Evolutionary conservation across 2,113 vertebrate species (phyloP), one percentile per base, ranked within the genome.

Genomic region (Pleuronectes platessa): DNA sequence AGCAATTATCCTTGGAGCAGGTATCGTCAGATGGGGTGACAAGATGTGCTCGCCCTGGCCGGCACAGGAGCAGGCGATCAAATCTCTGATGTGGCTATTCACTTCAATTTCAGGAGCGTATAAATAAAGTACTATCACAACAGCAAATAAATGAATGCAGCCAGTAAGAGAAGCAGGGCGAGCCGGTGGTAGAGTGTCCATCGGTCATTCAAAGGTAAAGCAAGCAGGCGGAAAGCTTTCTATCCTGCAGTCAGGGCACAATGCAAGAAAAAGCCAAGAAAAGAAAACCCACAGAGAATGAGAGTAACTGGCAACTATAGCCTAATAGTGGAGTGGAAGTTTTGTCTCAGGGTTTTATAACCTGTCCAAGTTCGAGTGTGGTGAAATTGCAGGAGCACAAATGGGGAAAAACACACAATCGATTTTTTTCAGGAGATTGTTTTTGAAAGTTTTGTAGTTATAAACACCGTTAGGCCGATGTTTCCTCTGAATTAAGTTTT

Each of bases 1-100:
- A 83, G 81, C 88, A 90, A 86, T 88, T 82, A 84, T 80, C 63
- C 74, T 47, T 18, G 73, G 72, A 86, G 74, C 82, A 89, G 79
- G 45, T 85, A 77, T 81, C 11, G 15, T 49, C 45, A 49, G 45
- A 49, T 49, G 45, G 45, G 17, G 5, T 49, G 45, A 5, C 14
- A 49, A 6, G 45, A 49, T 49, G 5, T 49, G 45, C 45, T 49
- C 45, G 15, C 45, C 45, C 15, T 18, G 1, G 49, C 26, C 61
- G 66, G 54, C 40, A 71, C 55, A 64, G 27, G 35, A 78, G 65
- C n/a, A 17, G 55, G 10, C 63, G 42, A 82, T 88, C 76, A 61
- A 68, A 87, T 86, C 37, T 80, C 24, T 60, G 54, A 82, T 78
- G 62, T 81, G 31, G 13, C 56, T 65, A 74, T 63, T 71, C 56